phyloP scores from a whole-genome alignment of 2,888 invertebrate genomes.

The Icerya purchasi region DNA sequence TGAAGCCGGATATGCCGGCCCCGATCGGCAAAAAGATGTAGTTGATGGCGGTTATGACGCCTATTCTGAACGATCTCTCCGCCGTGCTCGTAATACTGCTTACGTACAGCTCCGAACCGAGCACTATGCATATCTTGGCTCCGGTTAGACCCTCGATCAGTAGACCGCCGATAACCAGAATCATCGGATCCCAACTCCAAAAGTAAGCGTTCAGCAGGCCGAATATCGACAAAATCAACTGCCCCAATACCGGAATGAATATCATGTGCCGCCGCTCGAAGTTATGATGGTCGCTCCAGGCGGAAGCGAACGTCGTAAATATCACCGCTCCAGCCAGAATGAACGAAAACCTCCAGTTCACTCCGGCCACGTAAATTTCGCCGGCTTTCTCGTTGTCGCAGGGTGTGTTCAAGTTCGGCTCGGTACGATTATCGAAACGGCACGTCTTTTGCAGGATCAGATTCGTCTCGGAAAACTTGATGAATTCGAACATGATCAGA shows the following conservation, averaged over 20 bases:
- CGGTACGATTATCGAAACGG: background rate
- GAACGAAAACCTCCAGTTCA: background rate
- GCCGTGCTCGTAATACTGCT: background rate
- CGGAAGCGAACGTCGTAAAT: background rate
- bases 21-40: background rate
- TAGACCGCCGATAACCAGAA: background rate
- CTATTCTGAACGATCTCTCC: slow-evolving; percentile 2
- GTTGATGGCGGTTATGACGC: slow-evolving; percentile 1
- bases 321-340: background rate
- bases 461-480: slow-evolving; percentile 1
- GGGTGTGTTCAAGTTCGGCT: slow-evolving; percentile 1
- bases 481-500: background rate
- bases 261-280: slow-evolving; percentile 16
- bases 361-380: background rate
- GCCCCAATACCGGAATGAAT: slow-evolving; percentile 16
- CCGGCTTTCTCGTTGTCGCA: slow-evolving; percentile 7
- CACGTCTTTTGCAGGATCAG: slow-evolving; percentile 4
- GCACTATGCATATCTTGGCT: background rate
- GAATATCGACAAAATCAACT: slow-evolving; percentile 10
- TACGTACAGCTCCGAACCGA: slow-evolving; percentile 1
- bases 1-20: slow-evolving; percentile 1
- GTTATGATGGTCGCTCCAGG: slow-evolving; percentile 17
- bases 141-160: background rate
- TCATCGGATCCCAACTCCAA: background rate
- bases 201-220: slow-evolving; percentile 1